phyloP scores from a whole-genome alignment of 2,888 invertebrate genomes.

The Blastobasis lacticolella region DNA sequence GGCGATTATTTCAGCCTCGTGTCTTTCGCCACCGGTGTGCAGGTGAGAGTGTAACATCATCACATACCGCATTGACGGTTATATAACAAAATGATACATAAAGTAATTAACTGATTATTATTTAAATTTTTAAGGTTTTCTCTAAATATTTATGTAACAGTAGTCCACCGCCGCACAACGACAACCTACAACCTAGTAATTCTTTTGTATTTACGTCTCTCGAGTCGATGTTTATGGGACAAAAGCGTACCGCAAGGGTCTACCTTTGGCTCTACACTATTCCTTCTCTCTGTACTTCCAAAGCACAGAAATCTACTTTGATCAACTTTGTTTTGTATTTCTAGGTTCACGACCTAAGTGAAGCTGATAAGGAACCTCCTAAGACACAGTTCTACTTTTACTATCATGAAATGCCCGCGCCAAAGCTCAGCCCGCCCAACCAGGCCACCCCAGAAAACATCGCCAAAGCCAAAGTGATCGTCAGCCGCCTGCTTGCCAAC shows the following conservation, averaged over 20 bases:
- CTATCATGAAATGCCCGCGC: slow-evolving; percentile 18
- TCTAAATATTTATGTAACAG: too few species aligned
- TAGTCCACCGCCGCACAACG: too few species aligned
- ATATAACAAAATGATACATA: too few species aligned
- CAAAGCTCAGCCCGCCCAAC: slow-evolving; percentile 53
- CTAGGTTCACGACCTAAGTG: slow-evolving; percentile 71
- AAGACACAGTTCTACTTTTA: slow-evolving; percentile 14
- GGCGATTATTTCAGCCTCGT: slow-evolving; percentile 81
- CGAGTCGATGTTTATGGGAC: too few species aligned
- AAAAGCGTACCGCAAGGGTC: too few species aligned
- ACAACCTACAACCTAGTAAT: too few species aligned
- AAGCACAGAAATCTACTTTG: too few species aligned
- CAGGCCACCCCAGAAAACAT: slow-evolving; percentile 71
- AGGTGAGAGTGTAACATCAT: slow-evolving; percentile 27
- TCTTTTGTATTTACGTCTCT: too few species aligned
- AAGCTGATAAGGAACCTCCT: slow-evolving; percentile 39
- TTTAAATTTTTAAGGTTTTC: too few species aligned
- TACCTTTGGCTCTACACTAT: too few species aligned
- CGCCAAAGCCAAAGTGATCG: slow-evolving; percentile 73
- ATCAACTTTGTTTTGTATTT: not conserved
- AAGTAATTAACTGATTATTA: too few species aligned
- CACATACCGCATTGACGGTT: not conserved
- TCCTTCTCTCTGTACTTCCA: too few species aligned
- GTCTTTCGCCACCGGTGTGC: slow-evolving; percentile 74
- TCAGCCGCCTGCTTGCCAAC: slow-evolving; percentile 66